These are phyloP conservation scores for Galleria mellonella DNA, from an alignment of 1,140 invertebrate genomes.

Conservation along the genomic window DNA sequence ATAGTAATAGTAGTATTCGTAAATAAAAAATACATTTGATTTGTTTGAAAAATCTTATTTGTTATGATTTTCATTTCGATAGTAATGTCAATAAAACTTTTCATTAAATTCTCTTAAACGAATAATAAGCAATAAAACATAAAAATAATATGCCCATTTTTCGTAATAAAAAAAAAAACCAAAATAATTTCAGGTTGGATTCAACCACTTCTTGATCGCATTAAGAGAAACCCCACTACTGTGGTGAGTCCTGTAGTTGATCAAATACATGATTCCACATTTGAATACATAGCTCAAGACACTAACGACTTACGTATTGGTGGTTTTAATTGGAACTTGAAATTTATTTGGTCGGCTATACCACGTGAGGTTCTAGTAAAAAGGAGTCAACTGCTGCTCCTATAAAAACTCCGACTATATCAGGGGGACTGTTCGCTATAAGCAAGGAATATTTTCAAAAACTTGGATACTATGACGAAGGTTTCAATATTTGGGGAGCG, in stretches of 20 bases:
- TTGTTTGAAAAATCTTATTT: too few relatives aligned
- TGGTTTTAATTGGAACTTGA: constrained; percentile 22
- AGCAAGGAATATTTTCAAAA: constrained; percentile 89
- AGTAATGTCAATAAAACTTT: too few relatives aligned
- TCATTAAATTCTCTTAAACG: too few relatives aligned
- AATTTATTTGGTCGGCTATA: constrained; percentile 21
- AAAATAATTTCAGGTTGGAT: constrained; percentile 83
- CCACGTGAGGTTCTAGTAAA: constrained; percentile 5
- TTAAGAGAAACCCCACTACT: constrained; percentile 84
- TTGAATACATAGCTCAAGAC: constrained; percentile 32
- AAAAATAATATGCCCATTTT: too few relatives aligned
- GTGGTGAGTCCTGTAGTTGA: constrained; percentile 93
- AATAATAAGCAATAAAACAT: too few relatives aligned
- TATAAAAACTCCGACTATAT: constrained; percentile 85
- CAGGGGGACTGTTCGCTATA: constrained; percentile 93
- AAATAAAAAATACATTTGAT: too few relatives aligned
- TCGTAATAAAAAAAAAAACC: too few relatives aligned
- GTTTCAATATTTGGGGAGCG: constrained; percentile 87
- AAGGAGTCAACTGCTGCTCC: constrained; percentile 11
- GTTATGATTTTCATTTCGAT: too few relatives aligned
- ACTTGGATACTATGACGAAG: constrained; percentile 89
- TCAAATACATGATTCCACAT: constrained; percentile 82
- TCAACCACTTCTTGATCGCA: constrained; percentile 92
- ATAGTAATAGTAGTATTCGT: too few relatives aligned
- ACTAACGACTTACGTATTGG: constrained; percentile 21